Evolutionary conservation across 2,888 invertebrate genomes (phyloP).

Genomic region (Agriotes lineatus): DNA sequence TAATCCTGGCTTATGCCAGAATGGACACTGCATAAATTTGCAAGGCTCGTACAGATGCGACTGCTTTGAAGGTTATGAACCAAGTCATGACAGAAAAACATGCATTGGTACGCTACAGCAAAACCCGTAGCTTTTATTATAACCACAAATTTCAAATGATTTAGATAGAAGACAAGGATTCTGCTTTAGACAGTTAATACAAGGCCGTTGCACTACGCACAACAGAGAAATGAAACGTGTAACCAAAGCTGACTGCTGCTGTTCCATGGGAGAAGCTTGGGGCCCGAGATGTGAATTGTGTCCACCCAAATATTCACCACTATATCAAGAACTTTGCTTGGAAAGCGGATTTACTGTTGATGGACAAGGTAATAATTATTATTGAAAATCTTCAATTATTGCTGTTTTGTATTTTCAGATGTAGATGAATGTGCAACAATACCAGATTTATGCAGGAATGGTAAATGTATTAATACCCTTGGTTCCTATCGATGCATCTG

Average conservation of each 20-base stretch:
- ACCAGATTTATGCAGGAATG: conserved; percentile 83
- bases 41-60: conserved; percentile 84
- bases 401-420: conserved; percentile 66
- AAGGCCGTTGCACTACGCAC: conserved; percentile 72
- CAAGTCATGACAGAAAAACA: conserved; percentile 77
- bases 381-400: not conserved
- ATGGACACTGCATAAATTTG: conserved; percentile 83
- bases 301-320: conserved; percentile 77
- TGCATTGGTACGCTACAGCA: conserved; percentile 87
- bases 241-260: conserved; percentile 83
- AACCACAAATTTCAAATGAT: not conserved
- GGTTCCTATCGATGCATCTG: conserved; percentile 88
- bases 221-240: conserved; percentile 68
- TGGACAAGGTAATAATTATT: conserved; percentile 72
- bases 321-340: conserved; percentile 81
- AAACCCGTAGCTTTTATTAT: not conserved
- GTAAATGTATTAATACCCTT: conserved; percentile 86
- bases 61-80: conserved; percentile 82
- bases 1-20: conserved; percentile 74
- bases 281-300: conserved; percentile 85
- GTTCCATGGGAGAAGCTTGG: conserved; percentile 88
- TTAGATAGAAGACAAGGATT: conserved; percentile 81
- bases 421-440: conserved; percentile 88
- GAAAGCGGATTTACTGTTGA: conserved; percentile 77
- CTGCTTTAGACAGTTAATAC: conserved; percentile 77